phyloP scores from a whole-genome alignment of 53 echinoderm and acorn worm genomes.

The Mesocentrotus franciscanus region DNA sequence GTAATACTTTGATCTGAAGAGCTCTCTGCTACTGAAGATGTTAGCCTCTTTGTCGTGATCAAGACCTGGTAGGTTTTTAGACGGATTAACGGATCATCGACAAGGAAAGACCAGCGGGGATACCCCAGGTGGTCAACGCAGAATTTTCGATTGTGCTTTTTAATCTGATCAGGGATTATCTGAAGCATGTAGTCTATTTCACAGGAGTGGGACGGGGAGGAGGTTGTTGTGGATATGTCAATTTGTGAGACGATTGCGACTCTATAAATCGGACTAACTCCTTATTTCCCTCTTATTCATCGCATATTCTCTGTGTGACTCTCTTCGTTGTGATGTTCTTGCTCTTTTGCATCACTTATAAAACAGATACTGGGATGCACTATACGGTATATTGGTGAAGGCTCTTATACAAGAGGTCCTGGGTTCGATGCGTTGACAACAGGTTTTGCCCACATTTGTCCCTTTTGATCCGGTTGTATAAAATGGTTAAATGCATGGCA shows the following conservation, averaged over 20 bases:
- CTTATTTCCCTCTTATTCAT: neutral
- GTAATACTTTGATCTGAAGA: slow-evolving; percentile 21
- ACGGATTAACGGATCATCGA: neutral
- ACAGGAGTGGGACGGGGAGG: no score
- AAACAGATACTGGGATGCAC: no score
- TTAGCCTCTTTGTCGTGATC: neutral
- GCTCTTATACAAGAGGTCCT: no score
- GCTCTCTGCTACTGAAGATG: neutral
- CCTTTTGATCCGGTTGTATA: no score
- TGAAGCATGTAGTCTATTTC: neutral
- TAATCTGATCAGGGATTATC: neutral
- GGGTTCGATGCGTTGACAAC: no score
- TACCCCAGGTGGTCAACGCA: slow-evolving; percentile 36
- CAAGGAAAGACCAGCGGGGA: slow-evolving; percentile 29
- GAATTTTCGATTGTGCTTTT: slow-evolving; percentile 1
- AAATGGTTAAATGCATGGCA: no score
- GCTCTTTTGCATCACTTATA: no score
- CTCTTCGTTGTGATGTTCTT: neutral
- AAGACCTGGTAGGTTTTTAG: neutral
- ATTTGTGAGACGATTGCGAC: neutral
- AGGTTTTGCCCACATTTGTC: no score
- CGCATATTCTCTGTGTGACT: neutral
- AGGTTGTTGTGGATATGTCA: neutral
- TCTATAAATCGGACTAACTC: neutral
- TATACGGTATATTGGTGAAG: no score